phyloP scores from a whole-genome alignment of 2,113 vertebrate species.

The Percopsis transmontana region DNA sequence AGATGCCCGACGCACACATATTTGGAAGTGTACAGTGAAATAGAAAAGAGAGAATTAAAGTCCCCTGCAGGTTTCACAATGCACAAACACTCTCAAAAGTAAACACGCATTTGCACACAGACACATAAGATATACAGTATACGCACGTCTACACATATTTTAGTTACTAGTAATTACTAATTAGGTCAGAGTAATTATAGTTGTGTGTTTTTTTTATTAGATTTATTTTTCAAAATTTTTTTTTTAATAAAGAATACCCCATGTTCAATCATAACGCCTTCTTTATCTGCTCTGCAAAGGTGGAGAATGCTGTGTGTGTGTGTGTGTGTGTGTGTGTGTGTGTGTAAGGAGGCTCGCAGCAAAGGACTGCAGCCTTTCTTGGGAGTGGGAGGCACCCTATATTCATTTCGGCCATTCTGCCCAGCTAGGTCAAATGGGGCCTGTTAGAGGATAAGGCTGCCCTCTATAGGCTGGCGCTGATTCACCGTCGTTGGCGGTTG shows the following conservation, averaged over 20 bases:
- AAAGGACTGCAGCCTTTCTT: too few relatives aligned
- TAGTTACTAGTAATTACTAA: not conserved
- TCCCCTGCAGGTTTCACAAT: too few relatives aligned
- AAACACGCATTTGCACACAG: not conserved
- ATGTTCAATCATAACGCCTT: not conserved
- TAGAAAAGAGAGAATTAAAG: not conserved
- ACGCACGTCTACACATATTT: too few relatives aligned
- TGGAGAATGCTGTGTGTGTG: conserved; percentile 25
- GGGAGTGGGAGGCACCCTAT: conserved; percentile 4
- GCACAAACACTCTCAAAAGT: not conserved
- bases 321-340: not conserved
- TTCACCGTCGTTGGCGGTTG: too few relatives aligned
- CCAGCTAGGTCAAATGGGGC: too few relatives aligned
- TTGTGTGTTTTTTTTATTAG: conserved; percentile 31
- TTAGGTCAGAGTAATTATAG: conserved; percentile 8
- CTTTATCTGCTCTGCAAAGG: conserved; percentile 46
- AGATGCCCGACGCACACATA: not conserved
- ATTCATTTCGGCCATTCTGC: not conserved
- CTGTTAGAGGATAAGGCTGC: too few relatives aligned
- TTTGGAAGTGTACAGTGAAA: not conserved
- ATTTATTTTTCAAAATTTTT: conserved; percentile 9
- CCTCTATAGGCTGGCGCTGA: too few relatives aligned
- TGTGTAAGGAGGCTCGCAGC: too few relatives aligned
- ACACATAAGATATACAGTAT: not conserved
- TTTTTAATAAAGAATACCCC: not conserved